phyloP scores from a whole-genome alignment of 2,113 vertebrate species.

The Anoura caudifer region DNA sequence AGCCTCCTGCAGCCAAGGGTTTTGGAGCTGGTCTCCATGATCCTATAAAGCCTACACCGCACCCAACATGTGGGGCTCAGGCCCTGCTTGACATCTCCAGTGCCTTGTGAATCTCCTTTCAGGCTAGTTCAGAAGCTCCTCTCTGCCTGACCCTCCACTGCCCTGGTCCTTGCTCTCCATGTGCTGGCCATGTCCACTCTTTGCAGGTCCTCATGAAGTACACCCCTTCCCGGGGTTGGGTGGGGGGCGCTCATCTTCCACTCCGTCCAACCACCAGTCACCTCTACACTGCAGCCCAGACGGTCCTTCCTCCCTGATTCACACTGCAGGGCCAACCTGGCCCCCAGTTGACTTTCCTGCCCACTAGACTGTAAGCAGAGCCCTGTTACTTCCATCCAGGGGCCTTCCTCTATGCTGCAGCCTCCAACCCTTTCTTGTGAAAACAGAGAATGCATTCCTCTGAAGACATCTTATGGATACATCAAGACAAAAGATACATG shows the following conservation, averaged over 20 bases:
- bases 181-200: not conserved
- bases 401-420: accelerated
- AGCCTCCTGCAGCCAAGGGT: not conserved
- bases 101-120: not conserved
- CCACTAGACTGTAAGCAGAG: not conserved
- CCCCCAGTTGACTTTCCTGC: not conserved
- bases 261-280: not conserved
- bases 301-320: accelerated
- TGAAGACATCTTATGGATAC: not conserved
- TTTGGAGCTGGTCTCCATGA: accelerated
- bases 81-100: accelerated
- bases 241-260: accelerated
- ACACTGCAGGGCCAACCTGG: accelerated
- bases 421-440: not conserved
- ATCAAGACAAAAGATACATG: not conserved
- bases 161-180: accelerated
- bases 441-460: not conserved
- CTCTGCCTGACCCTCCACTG: accelerated
- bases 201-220: not conserved
- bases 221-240: accelerated
- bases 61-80: not conserved
- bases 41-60: accelerated
- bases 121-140: not conserved
- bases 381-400: not conserved
- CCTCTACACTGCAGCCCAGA: accelerated